Conservation (phyloP, 2,888 invertebrate species). For the Polydesmus complanatus region DNA sequence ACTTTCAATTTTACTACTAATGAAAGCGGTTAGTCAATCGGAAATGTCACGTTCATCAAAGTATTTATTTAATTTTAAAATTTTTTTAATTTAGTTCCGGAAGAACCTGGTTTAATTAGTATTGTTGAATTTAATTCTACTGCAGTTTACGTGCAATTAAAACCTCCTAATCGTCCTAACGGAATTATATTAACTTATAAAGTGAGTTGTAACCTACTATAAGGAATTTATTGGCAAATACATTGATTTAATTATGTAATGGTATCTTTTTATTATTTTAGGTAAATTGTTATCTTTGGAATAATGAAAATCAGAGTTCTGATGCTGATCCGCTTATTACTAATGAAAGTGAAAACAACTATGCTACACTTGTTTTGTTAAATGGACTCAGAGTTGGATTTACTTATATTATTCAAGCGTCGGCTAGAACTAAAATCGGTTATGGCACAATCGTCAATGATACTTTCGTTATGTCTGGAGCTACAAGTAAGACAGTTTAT, state of each 20-base stretch:
- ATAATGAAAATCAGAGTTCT: not conserved
- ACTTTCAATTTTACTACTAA: not conserved
- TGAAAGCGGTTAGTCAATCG: not conserved
- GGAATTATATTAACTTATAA: not conserved
- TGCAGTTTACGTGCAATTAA: not conserved
- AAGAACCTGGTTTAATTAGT: not conserved
- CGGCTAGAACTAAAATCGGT: not conserved
- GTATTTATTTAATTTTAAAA: not conserved
- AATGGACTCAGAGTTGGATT: not conserved
- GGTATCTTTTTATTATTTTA: too few relatives aligned
- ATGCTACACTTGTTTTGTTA: not conserved
- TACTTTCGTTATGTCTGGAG: too few relatives aligned
- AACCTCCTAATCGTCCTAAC: not conserved
- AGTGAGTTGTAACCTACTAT: too few relatives aligned
- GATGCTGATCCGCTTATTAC: not conserved
- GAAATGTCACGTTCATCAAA: not conserved
- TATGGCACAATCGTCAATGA: not conserved
- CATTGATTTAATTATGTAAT: not conserved
- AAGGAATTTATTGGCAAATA: too few relatives aligned
- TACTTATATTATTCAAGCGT: not conserved
- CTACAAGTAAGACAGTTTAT: too few relatives aligned
- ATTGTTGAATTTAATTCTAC: not conserved
- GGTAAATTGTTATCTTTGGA: not conserved
- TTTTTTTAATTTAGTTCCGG: constrained; percentile 3
- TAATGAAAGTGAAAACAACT: constrained; percentile 1